Evolutionary conservation across 1,140 invertebrate genomes (phyloP).

Genomic region (Sipha flava): DNA sequence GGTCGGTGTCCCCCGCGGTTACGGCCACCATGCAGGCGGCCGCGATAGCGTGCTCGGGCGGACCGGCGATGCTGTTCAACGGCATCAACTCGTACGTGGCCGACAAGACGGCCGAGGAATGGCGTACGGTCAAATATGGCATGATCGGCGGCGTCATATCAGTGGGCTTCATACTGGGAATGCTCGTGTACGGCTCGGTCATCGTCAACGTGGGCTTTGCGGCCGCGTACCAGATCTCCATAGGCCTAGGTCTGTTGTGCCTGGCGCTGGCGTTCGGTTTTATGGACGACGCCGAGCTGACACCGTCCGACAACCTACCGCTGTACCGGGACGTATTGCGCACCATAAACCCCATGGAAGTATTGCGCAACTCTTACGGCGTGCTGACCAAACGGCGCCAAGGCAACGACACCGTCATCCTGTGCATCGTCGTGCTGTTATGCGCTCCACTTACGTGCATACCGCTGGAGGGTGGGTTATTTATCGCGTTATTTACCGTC

Average conservation of each 20-base stretch:
- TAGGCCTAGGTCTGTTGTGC: neutral
- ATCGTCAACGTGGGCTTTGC: neutral
- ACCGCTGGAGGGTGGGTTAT: neutral
- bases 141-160: neutral
- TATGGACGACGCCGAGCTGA: neutral
- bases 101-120: neutral
- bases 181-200: neutral
- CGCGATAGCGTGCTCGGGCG: neutral
- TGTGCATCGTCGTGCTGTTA: neutral
- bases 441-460: neutral
- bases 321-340: neutral
- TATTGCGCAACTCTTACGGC: neutral
- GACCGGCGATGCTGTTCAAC: neutral
- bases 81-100: conserved; percentile 14
- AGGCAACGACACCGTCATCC: neutral
- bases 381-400: neutral
- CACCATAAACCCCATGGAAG: neutral
- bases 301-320: neutral
- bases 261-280: neutral
- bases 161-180: neutral
- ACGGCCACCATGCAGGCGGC: neutral
- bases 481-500: no score
- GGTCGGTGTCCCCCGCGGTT: neutral
- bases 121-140: conserved; percentile 1
- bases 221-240: neutral